Evolutionary conservation across 2,113 vertebrate genomes (phyloP), one percentile per base, ranked within the genome.

Genomic region (Phylloscopus whistleri): DNA sequence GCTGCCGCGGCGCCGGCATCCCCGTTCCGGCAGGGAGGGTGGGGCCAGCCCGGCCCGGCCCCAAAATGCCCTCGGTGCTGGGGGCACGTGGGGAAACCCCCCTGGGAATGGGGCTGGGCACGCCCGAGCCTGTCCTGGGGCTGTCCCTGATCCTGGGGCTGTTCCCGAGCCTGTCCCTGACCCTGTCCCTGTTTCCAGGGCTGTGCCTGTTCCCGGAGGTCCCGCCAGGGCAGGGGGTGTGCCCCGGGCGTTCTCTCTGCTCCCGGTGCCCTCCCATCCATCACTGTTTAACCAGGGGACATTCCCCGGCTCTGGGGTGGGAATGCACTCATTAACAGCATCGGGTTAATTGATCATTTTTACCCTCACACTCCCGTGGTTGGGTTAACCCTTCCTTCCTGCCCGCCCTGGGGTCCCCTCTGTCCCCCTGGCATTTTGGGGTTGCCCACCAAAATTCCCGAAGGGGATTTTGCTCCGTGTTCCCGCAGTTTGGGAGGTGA

Each of bases 331-430:
- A 37, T 78, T 76, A 76, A 75, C 53, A n/a, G 48, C 60, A n/a
- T 24, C 0, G 21, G 35, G 28, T 77, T 77, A 77, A 77, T 77
- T 62, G 66, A 48, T 89, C 18, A 56, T 76, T 60, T 20, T 20
- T 11, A 14, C 87, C 33, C 63, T 63, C 46, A 2, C 0, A 1
- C 56, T 46, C 18, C 1, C 43, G 37, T 10, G 4, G 37, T 4
- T 28, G 22, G 26, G 55, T 76, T 89, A 59, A 44, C 73, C 84
- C 79, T 69, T 64, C 11, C 22, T 59, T 48, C 19, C 46, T 41
- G 17, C 6, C 48, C 0, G 3, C n/a, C 37, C 35, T 20, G n/a
- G 44, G 7, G 7, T 18, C 13, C 76, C 76, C 43, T 22, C n/a
- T 18, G 35, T 15, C 30, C 41, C 41, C 41, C 41, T 41, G 41